Base-by-base conservation (phyloP, 2,113 vertebrate species). In the Uria aalge region DNA sequence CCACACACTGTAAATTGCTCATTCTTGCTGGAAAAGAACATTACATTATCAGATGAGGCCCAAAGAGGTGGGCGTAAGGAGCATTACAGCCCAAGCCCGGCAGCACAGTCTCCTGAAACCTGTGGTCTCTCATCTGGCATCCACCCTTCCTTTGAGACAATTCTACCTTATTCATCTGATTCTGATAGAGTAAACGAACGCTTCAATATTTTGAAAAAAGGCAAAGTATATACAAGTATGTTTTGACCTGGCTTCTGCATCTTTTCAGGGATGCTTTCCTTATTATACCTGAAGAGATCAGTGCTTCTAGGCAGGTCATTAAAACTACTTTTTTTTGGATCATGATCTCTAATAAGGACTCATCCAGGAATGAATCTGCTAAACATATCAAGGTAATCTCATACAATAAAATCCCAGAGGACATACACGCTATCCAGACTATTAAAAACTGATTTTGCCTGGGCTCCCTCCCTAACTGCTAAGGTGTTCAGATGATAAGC, bases 1-100 rank as follows among this genome's bases (percentile, higher is more conserved):
- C 6, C 26, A 14, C 16, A 0, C 0, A 5, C 34, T 3, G 32
- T 3, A 64, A 64, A 41, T 3, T 3, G 1, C 6, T 30, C 12
- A 1, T 23, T 71, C 45, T 52, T 63, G 26, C 40, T 85, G 76
- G 53, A 40, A 63, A n/a, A 47, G 20, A 43, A 7, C 40, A n/a
- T 43, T 11, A 16, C 2, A 1, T 9, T 40, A 14, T 22, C 30
- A 12, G 5, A 5, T 19, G 26, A 62, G 50, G 12, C 24, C 29
- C 38, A 77, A 24, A 50, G 8, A 74, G 26, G 30, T 11, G 38
- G 30, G 23, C 8, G 7, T 18, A 40, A 53, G 15, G 40, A 79
- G 30, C 19, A 9, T 5, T 12, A 6, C 19, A 73, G 53, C 7
- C 52, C 26, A 48, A 68, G 2, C 26, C 23, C 41, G 57, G 40